Evolutionary conservation across 1,140 invertebrate genomes (phyloP), one percentile per base, ranked within the genome.

Genomic region (Penaeus japonicus): DNA sequence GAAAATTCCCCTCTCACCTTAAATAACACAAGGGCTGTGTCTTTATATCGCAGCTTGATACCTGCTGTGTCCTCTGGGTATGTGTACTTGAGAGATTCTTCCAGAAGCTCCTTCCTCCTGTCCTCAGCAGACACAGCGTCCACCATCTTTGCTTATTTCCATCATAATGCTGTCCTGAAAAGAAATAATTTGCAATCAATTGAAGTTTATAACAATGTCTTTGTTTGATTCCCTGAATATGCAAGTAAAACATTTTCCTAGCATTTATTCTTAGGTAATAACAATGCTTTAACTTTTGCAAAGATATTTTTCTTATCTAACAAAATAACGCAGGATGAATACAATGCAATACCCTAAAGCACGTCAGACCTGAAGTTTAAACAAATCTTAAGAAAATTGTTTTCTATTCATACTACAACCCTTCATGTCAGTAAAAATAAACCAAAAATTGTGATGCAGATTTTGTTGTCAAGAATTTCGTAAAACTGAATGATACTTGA

Each of bases 61-160:
- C 80, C 22, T 0, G 35, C 20, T 10, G 62, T 17, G 77, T 88
- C 87, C 2, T 82, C 81, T 4, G 87, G 87, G 53, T 88, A 88
- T 4, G 54, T 39, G 32, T 35, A 88, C 53, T 27, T 62, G 30
- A 53, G 87, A 54, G 80, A 73, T 53, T 88, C 87, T 57, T 88
- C 87, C 78, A 83, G 47, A 22, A 88, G 62, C 54, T 75, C 73
- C 80, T 88, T 54, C 57, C 81, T 88, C 32, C 32, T 75, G 15
- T 18, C 70, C 54, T 88, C 87, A 88, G 87, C 65, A 84, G 87
- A 88, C 80, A 88, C 47, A 54, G 55, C 59, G 87, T 88, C 87
- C 81, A 88, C 87, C 87, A 88, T 88, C 30, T 83, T 88, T 59
- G 47, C 47, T 55, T 55, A 62, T 32, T 77, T 84, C 80, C 87